These are phyloP conservation scores for Procavia capensis DNA, from an alignment of 2,113 vertebrate species.

Conservation along the genomic window DNA sequence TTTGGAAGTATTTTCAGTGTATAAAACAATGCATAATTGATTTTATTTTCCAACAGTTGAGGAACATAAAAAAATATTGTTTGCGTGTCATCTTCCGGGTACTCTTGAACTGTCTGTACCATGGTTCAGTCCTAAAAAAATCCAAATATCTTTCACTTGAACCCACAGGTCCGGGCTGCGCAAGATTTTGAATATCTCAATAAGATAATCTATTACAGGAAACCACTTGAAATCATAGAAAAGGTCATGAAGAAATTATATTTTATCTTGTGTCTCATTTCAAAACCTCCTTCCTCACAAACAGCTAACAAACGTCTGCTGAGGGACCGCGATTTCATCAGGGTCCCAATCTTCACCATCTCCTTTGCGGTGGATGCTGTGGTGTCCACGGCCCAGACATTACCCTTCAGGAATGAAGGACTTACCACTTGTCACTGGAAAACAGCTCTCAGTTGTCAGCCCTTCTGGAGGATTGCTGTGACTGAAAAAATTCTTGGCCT, in stretches of 20 bases:
- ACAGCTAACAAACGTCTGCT: conserved; percentile 33
- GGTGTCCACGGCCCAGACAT: not conserved
- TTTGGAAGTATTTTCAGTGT: conserved; percentile 33
- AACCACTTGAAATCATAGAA: conserved; percentile 47
- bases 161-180: not conserved
- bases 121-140: conserved; percentile 36
- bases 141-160: not conserved
- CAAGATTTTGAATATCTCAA: not conserved
- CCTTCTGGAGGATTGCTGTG: not conserved
- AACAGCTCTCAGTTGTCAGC: not conserved
- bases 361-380: conserved; percentile 35
- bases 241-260: conserved; percentile 55
- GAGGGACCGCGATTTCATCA: not conserved
- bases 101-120: conserved; percentile 23
- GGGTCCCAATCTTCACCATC: conserved; percentile 27
- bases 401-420: not conserved
- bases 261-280: conserved; percentile 65
- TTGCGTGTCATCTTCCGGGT: not conserved
- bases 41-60: conserved; percentile 38
- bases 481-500: not conserved
- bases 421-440: not conserved
- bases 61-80: not conserved
- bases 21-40: not conserved
- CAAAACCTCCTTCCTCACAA: conserved; percentile 62
- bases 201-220: not conserved